These are phyloP conservation scores for Cotesia chilonis DNA, from an alignment of 1,140 invertebrate genomes.

Conservation along the genomic window DNA sequence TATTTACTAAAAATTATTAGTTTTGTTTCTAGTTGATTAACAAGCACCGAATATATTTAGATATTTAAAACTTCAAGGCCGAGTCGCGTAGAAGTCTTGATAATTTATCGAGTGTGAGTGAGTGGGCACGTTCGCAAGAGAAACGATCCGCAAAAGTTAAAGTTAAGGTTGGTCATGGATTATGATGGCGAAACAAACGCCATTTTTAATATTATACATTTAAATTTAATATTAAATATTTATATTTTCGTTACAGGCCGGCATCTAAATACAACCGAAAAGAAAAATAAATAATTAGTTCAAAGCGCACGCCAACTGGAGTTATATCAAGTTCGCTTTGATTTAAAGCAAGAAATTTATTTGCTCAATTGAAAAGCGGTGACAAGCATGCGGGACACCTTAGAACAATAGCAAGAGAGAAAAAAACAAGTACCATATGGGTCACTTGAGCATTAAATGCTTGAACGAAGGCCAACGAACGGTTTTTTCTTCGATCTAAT, in stretches of 20 bases:
- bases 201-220: not conserved
- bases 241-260: not conserved
- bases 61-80: constrained; percentile 25
- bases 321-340: too few species aligned
- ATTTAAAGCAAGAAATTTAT: too few species aligned
- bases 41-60: constrained; percentile 17
- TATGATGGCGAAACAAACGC: constrained; percentile 7
- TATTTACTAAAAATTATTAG: not conserved
- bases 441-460: constrained; percentile 22
- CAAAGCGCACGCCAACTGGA: too few species aligned
- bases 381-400: constrained; percentile 27
- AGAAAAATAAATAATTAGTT: too few species aligned
- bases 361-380: not conserved
- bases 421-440: constrained; percentile 22
- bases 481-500: constrained; percentile 14
- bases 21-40: constrained; percentile 13
- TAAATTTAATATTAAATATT: not conserved
- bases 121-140: constrained; percentile 9
- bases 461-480: constrained; percentile 25
- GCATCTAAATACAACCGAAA: too few species aligned
- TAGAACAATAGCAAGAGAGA: constrained; percentile 4
- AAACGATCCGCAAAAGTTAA: constrained; percentile 28
- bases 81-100: constrained; percentile 27
- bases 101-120: constrained; percentile 36
- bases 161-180: constrained; percentile 26